A percentile compares a stretch with the other conserved stretches of the same genome.
These are phyloP conservation scores for Synergus itoensis DNA, from an alignment of 2,888 invertebrate genomes.

Conservation along the genomic window DNA sequence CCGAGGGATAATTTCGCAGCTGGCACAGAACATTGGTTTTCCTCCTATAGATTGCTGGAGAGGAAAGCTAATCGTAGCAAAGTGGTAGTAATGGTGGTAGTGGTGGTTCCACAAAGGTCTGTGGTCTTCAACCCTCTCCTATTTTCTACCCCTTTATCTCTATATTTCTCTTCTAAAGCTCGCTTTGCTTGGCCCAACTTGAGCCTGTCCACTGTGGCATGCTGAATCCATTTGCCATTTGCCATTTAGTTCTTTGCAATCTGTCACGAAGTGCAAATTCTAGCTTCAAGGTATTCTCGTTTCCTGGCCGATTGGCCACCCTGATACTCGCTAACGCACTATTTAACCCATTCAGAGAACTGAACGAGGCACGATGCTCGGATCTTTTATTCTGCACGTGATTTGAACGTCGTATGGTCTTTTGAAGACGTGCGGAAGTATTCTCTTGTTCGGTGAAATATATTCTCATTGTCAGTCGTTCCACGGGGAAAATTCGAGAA, in stretches of 20 bases:
- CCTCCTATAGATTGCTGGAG: conserved; percentile 22
- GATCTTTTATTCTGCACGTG: conserved; percentile 28
- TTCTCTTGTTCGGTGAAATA: conserved; percentile 33
- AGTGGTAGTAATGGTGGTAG: conserved; percentile 44
- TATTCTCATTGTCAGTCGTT: conserved; percentile 41
- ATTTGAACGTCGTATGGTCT: conserved; percentile 35
- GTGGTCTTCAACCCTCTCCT: conserved; percentile 30
- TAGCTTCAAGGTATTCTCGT: neutral
- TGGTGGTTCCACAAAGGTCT: conserved; percentile 43
- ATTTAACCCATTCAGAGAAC: conserved; percentile 29
- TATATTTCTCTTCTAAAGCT: conserved; percentile 7
- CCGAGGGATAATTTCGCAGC: conserved; percentile 9
- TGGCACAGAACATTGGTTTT: conserved; percentile 20
- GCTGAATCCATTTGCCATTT: neutral
- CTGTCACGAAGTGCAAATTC: neutral
- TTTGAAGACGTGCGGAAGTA: conserved; percentile 34
- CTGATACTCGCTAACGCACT: conserved; percentile 32
- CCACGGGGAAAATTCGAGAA: conserved; percentile 21
- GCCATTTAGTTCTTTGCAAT: conserved; percentile 2
- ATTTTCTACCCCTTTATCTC: neutral
- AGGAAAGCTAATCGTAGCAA: conserved; percentile 42
- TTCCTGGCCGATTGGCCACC: conserved; percentile 11
- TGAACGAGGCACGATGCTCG: conserved; percentile 14
- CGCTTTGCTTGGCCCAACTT: conserved; percentile 13
- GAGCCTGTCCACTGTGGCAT: conserved; percentile 14